Conservation (phyloP, 2,888 invertebrate species). For the Muscina levida region DNA sequence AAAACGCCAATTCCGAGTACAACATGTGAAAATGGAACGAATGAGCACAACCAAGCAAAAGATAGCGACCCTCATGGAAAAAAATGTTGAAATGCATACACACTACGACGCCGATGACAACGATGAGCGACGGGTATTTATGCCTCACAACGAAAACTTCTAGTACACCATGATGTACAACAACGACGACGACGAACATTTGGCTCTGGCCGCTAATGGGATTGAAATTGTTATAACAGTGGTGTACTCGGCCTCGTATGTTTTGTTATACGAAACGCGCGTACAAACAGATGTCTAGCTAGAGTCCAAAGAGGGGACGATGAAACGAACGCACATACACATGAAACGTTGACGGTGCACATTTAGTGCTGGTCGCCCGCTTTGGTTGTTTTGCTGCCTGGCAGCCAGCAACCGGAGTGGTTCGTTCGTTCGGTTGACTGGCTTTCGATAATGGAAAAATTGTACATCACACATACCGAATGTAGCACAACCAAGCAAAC, state of each 20-base stretch:
- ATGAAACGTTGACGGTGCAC: constrained; percentile 29
- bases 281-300: constrained; percentile 44
- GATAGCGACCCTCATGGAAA: constrained; percentile 63
- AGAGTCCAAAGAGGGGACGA: too few species aligned
- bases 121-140: too few species aligned
- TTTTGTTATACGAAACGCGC: constrained; percentile 39
- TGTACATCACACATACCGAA: constrained; percentile 37
- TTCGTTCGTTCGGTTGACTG: constrained; percentile 53
- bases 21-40: constrained; percentile 52
- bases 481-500: constrained; percentile 21
- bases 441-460: constrained; percentile 49
- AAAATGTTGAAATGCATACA: constrained; percentile 43
- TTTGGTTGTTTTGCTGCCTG: background rate
- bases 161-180: too few species aligned
- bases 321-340: background rate
- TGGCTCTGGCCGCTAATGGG: constrained; percentile 9
- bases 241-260: background rate
- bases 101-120: too few species aligned
- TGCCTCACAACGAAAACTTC: too few species aligned
- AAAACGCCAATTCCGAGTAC: constrained; percentile 28
- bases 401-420: constrained; percentile 40
- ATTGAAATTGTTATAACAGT: constrained; percentile 34
- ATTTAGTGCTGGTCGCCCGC: constrained; percentile 35
- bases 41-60: constrained; percentile 40
- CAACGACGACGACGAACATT: background rate